These are phyloP conservation scores for Agrotis clavis DNA, from an alignment of 2,888 invertebrate species.

Conservation along the genomic window DNA sequence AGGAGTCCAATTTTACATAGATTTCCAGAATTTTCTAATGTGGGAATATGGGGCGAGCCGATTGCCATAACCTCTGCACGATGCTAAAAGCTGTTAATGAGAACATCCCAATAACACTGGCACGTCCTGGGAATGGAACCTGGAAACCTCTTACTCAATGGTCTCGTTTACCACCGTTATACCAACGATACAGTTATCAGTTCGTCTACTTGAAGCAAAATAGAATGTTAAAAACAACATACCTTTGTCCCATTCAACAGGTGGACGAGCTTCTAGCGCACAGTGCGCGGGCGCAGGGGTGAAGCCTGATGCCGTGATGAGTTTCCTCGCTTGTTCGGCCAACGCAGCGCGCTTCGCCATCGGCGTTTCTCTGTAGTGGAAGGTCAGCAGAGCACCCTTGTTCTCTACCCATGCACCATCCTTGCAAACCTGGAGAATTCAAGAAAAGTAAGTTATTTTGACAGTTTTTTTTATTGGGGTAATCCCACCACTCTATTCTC, in stretches of 20 bases:
- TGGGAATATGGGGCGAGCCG: too few relatives aligned
- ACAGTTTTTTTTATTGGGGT: neutral
- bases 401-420: conserved; percentile 98
- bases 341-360: conserved; percentile 92
- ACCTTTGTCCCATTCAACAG: conserved; percentile 98
- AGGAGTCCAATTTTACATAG: too few relatives aligned
- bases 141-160: too few relatives aligned
- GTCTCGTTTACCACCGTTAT: too few relatives aligned
- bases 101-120: too few relatives aligned
- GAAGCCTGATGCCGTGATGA: conserved; percentile 95
- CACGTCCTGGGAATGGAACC: too few relatives aligned
- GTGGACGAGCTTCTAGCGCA: conserved; percentile 97
- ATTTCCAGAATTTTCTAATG: too few relatives aligned
- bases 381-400: conserved; percentile 96
- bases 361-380: conserved; percentile 97
- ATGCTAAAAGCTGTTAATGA: too few relatives aligned
- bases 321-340: conserved; percentile 93
- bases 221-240: conserved; percentile 1
- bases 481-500: too few relatives aligned
- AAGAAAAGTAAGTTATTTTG: neutral
- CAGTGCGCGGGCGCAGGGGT: conserved; percentile 95
- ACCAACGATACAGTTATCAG: too few relatives aligned
- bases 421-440: conserved; percentile 92
- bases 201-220: too few relatives aligned
- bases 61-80: too few relatives aligned